Evolutionary conservation across 2,888 invertebrate species (phyloP), one percentile per base, ranked within the genome.

Genomic region (Meliscaeva auricollis): DNA sequence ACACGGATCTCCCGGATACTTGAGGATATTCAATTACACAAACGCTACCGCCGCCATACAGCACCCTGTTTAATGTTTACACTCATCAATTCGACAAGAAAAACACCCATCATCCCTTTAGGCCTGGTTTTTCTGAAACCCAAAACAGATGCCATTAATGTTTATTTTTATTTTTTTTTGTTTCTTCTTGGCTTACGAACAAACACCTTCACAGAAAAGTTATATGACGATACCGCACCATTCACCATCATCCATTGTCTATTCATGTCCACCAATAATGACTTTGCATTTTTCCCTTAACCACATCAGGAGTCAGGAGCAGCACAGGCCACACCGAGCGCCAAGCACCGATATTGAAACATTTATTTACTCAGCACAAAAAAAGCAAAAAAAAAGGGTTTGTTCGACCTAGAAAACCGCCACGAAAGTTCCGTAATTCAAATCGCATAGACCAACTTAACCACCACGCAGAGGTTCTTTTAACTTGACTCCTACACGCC

Each of bases 341-440:
- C 54, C 54, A 30, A 75, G 64, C 66, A 48, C 15, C 68, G 77
- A 72, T 58, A 72, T 77, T 62, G 82, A 77, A 82, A 73, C 64
- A 73, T 82, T 73, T 82, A 77, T 73, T 77, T 62, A 77, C 73
- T 54, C 62, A 17, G 50, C 70, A 60, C 9, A 15, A 30, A 54
- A 54, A 50, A 50, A 15, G 11, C 1, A 15, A 30, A 44, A 44
- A 54, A 76, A 82, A 66, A 73, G 52, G 82, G 32, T 73, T 69
- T 46, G 13, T 77, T 68, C 68, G 73, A 73, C 82, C 77, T 66
- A 82, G 73, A 82, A 82, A 58, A 75, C 66, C 44, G 15, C 81
- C 73, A 52, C 69, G 35, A 64, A 68, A 75, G 75, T 80, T 69
- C 41, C 77, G 66, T 72, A 81, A 76, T 76, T 58, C 66, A 66